phyloP scores from a whole-genome alignment of 2,888 invertebrate species.

The Eutolmus rufibarbis region DNA sequence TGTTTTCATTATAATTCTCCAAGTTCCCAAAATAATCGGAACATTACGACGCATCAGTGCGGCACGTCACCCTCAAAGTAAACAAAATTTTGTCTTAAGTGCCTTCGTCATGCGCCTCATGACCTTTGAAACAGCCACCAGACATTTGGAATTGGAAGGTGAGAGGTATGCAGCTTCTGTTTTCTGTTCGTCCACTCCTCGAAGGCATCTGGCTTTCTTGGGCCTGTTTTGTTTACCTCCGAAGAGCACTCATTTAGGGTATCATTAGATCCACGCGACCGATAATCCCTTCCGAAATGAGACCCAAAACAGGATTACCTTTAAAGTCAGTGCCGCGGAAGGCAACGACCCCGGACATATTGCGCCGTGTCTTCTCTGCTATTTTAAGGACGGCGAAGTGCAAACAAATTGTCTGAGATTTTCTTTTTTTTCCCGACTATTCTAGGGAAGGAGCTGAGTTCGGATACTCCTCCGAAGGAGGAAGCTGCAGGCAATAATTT shows the following conservation, averaged over 20 bases:
- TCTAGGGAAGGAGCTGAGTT: neutral
- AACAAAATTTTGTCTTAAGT: neutral
- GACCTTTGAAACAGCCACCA: neutral
- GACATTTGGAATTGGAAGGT: neutral
- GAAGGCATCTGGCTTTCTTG: slow-evolving; percentile 25
- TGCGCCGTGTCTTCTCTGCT: neutral
- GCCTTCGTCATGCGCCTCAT: neutral
- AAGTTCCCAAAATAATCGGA: neutral
- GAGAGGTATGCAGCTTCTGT: neutral
- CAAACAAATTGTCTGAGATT: slow-evolving; percentile 25
- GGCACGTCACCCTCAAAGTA: neutral
- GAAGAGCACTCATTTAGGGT: neutral
- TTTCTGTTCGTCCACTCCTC: neutral
- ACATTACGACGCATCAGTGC: neutral
- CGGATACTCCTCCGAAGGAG: neutral
- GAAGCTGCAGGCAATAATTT: neutral
- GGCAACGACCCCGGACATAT: neutral
- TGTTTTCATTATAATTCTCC: neutral
- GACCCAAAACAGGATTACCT: slow-evolving; percentile 21
- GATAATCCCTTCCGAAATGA: slow-evolving; percentile 33
- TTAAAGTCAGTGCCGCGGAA: neutral
- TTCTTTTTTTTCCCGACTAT: neutral
- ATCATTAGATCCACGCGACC: slow-evolving; percentile 34
- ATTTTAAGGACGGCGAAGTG: slow-evolving; percentile 15
- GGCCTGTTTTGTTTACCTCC: neutral